A percentile compares a stretch with the other conserved stretches of the same genome.
Evolutionary conservation across 2,888 invertebrate species (phyloP).

Genomic region (Rhingia campestris): DNA sequence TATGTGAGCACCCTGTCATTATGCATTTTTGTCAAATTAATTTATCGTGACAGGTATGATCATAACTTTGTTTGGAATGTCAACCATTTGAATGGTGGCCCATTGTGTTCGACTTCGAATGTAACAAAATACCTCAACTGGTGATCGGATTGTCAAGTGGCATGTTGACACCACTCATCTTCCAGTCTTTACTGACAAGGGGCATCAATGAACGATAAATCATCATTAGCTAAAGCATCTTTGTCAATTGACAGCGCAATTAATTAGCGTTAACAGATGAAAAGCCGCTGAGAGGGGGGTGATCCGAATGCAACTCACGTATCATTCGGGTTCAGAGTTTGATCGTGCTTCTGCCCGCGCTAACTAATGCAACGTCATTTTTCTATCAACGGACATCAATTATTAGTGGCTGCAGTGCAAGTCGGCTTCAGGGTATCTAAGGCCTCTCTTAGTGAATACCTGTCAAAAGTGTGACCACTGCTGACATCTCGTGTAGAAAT

Average conservation of each 20-base stretch:
- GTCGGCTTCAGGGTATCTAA: not conserved
- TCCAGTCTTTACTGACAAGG: slow-evolving; percentile 7
- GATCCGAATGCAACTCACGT: slow-evolving; percentile 49
- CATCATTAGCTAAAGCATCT: slow-evolving; percentile 65
- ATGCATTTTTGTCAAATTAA: slow-evolving; percentile 65
- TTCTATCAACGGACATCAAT: slow-evolving; percentile 54
- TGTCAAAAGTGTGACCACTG: slow-evolving; percentile 58
- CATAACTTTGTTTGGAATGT: slow-evolving; percentile 65
- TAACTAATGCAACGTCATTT: not conserved
- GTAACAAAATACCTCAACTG: slow-evolving; percentile 40
- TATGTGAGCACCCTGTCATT: no score
- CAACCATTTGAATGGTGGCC: slow-evolving; percentile 6
- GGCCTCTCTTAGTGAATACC: slow-evolving; percentile 10
- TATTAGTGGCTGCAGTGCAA: slow-evolving; percentile 24
- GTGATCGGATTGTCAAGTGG: slow-evolving; percentile 49
- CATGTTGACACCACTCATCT: slow-evolving; percentile 50
- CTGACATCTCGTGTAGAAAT: slow-evolving; percentile 58
- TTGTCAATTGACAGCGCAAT: slow-evolving; percentile 69
- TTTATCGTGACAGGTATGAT: slow-evolving; percentile 69
- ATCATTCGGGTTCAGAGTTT: slow-evolving; percentile 50
- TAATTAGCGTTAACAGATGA: slow-evolving; percentile 72
- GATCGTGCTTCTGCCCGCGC: slow-evolving; percentile 38
- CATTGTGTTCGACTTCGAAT: slow-evolving; percentile 17
- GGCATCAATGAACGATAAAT: slow-evolving; percentile 60
- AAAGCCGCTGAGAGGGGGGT: slow-evolving; percentile 50